Evolutionary conservation across 2,797 vertebrate genomes (phyloP).

Genomic region (Balearica regulorum): DNA sequence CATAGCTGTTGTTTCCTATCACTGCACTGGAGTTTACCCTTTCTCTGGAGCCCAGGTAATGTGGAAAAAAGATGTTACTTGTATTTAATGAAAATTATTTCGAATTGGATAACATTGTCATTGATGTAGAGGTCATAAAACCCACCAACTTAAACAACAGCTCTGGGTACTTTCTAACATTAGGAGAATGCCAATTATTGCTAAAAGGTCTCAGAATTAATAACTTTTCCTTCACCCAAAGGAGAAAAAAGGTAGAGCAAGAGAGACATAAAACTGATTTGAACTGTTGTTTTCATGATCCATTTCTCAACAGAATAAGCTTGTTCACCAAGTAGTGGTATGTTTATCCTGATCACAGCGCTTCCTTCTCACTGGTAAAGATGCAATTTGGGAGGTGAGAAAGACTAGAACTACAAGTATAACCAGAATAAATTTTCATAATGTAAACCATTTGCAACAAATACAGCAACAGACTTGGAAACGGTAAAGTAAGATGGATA

Average conservation of each 20-base stretch:
- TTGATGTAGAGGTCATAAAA: background rate
- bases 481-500: background rate
- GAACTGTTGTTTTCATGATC: background rate
- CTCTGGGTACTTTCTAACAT: background rate
- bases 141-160: background rate
- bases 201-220: background rate
- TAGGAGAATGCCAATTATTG: background rate
- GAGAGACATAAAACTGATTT: background rate
- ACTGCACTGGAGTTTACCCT: background rate
- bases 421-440: background rate
- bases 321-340: background rate
- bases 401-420: background rate
- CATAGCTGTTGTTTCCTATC: background rate
- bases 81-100: background rate
- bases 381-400: background rate
- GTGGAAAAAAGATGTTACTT: accelerated
- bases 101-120: background rate
- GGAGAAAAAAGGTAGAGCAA: background rate
- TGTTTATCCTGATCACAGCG: background rate
- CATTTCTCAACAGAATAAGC: background rate
- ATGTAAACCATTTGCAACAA: background rate
- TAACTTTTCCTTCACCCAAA: background rate
- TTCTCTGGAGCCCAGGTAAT: background rate
- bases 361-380: background rate
- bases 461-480: background rate